phyloP scores from a whole-genome alignment of 2,113 vertebrate genomes.

The Oreochromis aureus region DNA sequence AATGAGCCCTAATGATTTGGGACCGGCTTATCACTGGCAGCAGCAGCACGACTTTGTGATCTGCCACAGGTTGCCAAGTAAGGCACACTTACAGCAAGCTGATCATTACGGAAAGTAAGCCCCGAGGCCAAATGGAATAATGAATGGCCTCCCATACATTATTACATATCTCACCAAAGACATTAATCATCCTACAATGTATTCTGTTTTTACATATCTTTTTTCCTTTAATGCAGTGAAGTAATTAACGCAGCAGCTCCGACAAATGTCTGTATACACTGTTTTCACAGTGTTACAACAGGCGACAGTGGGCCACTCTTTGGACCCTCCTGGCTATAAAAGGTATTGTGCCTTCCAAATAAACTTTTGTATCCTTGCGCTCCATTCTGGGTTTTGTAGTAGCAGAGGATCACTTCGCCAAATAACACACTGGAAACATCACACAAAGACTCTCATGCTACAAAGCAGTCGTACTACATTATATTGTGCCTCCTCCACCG shows the following conservation, averaged over 20 bases:
- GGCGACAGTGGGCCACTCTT: background rate
- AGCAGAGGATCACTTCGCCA: background rate
- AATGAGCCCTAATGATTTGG: constrained; percentile 24
- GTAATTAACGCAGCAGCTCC: constrained; percentile 7
- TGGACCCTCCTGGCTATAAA: background rate
- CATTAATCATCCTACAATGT: constrained; percentile 11
- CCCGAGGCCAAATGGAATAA: constrained; percentile 37
- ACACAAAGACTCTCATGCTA: background rate
- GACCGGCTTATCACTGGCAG: constrained; percentile 34
- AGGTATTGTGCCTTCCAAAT: background rate
- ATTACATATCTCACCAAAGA: constrained; percentile 18
- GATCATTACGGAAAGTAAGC: constrained; percentile 51
- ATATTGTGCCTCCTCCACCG: background rate
- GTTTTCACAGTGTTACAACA: background rate
- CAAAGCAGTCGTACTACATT: background rate
- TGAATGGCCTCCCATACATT: constrained; percentile 36
- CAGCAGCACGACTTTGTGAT: background rate
- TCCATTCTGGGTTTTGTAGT: background rate
- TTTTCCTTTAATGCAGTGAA: background rate
- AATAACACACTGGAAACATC: background rate
- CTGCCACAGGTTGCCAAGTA: constrained; percentile 51
- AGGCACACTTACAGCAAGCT: constrained; percentile 19
- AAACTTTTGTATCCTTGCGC: background rate
- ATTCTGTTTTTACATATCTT: background rate
- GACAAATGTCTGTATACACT: background rate